A percentile compares a stretch with the other conserved stretches of the same genome.
These are phyloP conservation scores for Pantherophis vulpinus DNA, from an alignment of 2,797 vertebrate genomes.

Conservation along the genomic window DNA sequence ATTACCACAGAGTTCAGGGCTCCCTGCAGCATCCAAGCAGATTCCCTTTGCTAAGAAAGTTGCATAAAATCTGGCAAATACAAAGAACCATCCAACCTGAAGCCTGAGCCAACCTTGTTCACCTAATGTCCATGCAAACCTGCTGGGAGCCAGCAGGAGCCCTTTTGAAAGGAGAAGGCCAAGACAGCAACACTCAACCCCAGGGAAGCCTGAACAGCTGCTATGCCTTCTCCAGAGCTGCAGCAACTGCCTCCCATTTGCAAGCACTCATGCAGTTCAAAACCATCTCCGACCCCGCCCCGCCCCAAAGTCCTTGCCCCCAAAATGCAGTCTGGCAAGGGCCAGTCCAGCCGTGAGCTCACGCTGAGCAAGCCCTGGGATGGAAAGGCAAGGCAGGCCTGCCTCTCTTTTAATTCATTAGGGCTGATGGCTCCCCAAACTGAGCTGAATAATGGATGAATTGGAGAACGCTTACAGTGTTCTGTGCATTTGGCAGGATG, in stretches of 20 bases:
- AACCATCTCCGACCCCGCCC: slow-evolving; percentile 15
- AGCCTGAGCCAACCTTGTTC: not conserved
- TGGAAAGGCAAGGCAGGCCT: slow-evolving; percentile 24
- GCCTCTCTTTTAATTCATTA: slow-evolving; percentile 76
- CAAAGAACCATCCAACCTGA: not conserved
- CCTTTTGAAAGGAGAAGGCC: not conserved
- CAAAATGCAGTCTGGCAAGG: not conserved
- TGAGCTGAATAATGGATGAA: slow-evolving; percentile 80
- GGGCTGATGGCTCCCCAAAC: slow-evolving; percentile 76
- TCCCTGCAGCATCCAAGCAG: not conserved
- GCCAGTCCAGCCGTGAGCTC: slow-evolving; percentile 17
- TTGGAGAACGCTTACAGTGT: slow-evolving; percentile 73
- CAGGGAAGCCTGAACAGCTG: not conserved
- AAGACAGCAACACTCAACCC: not conserved
- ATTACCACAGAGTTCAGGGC: not conserved
- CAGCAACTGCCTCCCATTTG: not conserved
- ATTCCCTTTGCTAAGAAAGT: not conserved
- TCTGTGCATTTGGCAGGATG: slow-evolving; percentile 53
- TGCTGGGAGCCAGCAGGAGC: not conserved
- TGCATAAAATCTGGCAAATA: not conserved
- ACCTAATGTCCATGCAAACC: not conserved
- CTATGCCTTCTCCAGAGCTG: not conserved
- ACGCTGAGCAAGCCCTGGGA: slow-evolving; percentile 63
- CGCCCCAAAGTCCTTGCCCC: not conserved
- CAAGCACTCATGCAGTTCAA: not conserved